phyloP scores from a whole-genome alignment of 2,113 vertebrate genomes.

The Pteronura brasiliensis region DNA sequence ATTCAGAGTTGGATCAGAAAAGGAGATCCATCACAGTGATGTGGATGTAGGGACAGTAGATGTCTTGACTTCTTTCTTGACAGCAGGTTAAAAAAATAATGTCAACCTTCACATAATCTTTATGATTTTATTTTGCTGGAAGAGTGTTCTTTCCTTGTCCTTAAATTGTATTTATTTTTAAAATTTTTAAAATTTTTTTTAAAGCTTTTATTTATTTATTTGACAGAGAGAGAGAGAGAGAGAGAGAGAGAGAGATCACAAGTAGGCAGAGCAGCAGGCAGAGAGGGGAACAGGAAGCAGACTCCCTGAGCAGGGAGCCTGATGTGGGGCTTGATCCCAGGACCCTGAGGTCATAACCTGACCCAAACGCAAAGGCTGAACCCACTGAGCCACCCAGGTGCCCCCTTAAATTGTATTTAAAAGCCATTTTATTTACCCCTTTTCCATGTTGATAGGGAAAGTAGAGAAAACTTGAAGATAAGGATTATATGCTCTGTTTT shows the following conservation, averaged over 20 bases:
- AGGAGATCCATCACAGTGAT: background rate
- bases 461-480: background rate
- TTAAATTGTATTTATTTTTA: too few species aligned
- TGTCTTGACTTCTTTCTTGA: background rate
- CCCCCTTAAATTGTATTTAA: background rate
- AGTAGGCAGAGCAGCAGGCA: too few species aligned
- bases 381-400: too few species aligned
- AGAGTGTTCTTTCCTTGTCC: background rate
- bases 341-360: too few species aligned
- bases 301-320: too few species aligned
- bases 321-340: too few species aligned
- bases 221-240: too few species aligned
- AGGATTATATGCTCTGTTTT: background rate
- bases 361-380: too few species aligned
- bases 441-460: background rate
- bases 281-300: too few species aligned
- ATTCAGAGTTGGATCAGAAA: background rate
- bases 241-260: too few species aligned
- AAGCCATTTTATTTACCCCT: background rate
- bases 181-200: too few species aligned
- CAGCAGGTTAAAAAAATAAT: background rate
- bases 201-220: too few species aligned
- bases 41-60: background rate
- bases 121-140: background rate
- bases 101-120: background rate